phyloP scores from a whole-genome alignment of 2,113 vertebrate genomes.

The Aramus guarauna region DNA sequence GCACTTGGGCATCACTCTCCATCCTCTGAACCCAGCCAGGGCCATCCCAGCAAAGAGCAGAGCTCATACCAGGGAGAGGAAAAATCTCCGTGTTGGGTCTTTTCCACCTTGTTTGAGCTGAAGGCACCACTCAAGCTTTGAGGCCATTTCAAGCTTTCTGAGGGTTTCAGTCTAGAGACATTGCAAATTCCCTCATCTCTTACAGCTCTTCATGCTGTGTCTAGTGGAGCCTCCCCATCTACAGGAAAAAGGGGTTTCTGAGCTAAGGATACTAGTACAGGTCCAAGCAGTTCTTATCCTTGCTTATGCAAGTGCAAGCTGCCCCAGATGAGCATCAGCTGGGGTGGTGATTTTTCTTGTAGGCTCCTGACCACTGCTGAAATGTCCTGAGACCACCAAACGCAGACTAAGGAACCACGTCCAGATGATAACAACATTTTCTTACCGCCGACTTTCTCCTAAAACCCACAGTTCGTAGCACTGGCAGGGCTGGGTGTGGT shows the following conservation, averaged over 20 bases:
- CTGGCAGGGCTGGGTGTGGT: no score
- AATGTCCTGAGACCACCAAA: not conserved
- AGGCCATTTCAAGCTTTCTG: not conserved
- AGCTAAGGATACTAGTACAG: not conserved
- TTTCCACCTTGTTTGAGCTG: not conserved
- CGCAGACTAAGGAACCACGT: not conserved
- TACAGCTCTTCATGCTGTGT: not conserved
- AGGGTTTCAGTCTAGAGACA: not conserved
- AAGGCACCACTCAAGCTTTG: not conserved
- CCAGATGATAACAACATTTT: not conserved
- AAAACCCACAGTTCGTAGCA: not conserved
- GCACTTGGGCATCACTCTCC: not conserved
- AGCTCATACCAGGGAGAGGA: not conserved
- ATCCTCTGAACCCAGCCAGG: not conserved
- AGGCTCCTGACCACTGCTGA: not conserved
- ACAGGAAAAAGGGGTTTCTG: not conserved
- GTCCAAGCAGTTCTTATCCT: not conserved
- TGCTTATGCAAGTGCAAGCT: not conserved
- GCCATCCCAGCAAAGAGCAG: not conserved
- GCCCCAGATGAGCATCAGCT: not conserved
- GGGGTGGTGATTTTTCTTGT: not conserved
- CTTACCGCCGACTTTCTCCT: not conserved
- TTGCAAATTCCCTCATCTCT: fast-evolving
- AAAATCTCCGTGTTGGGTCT: not conserved
- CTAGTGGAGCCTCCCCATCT: not conserved